Conservation (phyloP, 2,888 invertebrate species). For the Euspilapteryx auroguttella region DNA sequence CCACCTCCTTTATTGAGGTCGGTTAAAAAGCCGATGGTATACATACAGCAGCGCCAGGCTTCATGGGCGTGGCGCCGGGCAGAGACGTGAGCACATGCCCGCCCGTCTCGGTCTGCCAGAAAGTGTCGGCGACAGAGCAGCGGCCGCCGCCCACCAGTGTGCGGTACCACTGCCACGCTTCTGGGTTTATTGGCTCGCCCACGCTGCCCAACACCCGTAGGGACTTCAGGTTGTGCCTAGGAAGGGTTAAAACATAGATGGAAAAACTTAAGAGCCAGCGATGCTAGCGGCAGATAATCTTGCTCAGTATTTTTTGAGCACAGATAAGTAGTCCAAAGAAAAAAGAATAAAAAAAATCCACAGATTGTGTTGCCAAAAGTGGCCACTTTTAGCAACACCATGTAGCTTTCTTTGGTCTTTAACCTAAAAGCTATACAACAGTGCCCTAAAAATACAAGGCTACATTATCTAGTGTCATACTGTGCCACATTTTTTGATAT, state of each 20-base stretch:
- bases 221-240: conserved; percentile 65
- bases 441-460: no score
- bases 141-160: conserved; percentile 76
- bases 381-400: no score
- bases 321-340: no score
- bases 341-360: no score
- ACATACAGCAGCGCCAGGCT: conserved; percentile 96
- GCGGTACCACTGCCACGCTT: conserved; percentile 98
- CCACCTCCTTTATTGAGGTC: background rate
- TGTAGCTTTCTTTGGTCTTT: no score
- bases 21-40: background rate
- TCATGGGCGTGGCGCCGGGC: conserved; percentile 95
- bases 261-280: background rate
- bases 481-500: no score
- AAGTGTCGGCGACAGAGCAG: conserved; percentile 96
- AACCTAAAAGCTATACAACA: no score
- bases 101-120: conserved; percentile 99
- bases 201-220: conserved; percentile 91
- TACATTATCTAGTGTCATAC: no score
- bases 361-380: no score
- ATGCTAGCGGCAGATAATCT: no score
- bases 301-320: no score
- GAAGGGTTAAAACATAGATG: background rate
- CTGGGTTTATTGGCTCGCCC: conserved; percentile 98
- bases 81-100: conserved; percentile 96